Base-by-base conservation (phyloP, 2,797 vertebrate genomes). In the Sebastes nivosus region DNA sequence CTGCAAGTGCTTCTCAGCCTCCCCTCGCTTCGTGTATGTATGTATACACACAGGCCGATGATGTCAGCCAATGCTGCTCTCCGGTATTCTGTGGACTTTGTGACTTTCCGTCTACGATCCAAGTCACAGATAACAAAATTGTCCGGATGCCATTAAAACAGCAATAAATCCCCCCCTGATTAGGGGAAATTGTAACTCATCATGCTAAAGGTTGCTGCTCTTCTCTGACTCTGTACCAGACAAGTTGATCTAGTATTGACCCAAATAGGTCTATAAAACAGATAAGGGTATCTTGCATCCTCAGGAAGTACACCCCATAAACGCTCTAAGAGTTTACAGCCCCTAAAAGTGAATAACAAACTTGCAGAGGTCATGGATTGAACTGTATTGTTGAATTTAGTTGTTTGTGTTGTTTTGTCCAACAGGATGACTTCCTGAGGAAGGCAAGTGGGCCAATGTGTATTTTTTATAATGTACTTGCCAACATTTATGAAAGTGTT, bases 221-320 rank as follows among this genome's bases (percentile, higher is more conserved):
- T 77, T 86, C 55, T 86, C 58, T 1, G 66, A 42, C 63, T 77
- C 63, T 63, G 74, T 25, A 72, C 34, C 87, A 89, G 86, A 91
- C 89, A 42, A 59, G 77, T 72, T 87, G 88, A 87, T 91, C 87
- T 88, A 14, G 60, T 71, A 60, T 75, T 80, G 88, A 92, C 85
- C 89, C 67, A 42, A 86, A 83, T 86, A 68, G 89, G 78, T 82
- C 88, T 79, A 87, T 89, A 92, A 92, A 88, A 27, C 50, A 86
- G 88, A 92, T 93, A 91, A 88, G 79, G 58, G 54, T 85, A 87
- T 85, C 85, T 90, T 25, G 59, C 81, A 88, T 93, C 91, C 88
- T 88, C 74, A 85, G 92, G 90, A 93, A 91, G 87, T 88, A 69
- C 73, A 70, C 52, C 70, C 58, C 74, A 82, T 88, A 82, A 89